phyloP scores from a whole-genome alignment of 2,797 vertebrate species.

The Lophius americanus region DNA sequence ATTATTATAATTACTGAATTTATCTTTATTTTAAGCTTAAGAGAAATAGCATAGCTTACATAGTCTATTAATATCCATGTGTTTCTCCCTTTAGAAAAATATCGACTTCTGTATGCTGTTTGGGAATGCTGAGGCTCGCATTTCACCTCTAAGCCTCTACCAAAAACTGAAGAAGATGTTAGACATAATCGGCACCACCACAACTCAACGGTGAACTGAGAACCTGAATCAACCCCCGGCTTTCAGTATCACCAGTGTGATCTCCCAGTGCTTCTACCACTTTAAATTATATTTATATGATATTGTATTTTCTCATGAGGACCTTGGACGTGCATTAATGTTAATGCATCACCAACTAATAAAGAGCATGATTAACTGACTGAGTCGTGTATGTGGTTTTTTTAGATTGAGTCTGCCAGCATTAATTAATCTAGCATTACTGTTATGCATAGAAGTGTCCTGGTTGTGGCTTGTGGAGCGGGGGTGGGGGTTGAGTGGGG shows the following conservation, averaged over 20 bases:
- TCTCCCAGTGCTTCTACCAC: not conserved
- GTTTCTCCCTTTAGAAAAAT: not conserved
- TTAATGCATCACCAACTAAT: too few species aligned
- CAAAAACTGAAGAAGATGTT: accelerated
- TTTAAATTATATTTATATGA: not conserved
- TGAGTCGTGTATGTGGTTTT: too few species aligned
- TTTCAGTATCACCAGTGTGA: not conserved
- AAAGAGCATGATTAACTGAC: too few species aligned
- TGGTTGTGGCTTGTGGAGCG: too few species aligned
- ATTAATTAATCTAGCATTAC: too few species aligned
- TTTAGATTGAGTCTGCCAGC: too few species aligned
- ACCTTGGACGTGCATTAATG: too few species aligned
- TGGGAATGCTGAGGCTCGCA: accelerated
- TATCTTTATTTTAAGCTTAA: not conserved
- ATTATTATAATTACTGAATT: too few species aligned
- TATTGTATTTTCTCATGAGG: too few species aligned
- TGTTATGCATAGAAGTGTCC: too few species aligned
- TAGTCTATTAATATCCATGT: not conserved
- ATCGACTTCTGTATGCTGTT: accelerated
- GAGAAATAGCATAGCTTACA: too few species aligned
- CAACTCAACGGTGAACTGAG: not conserved
- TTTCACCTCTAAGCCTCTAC: not conserved
- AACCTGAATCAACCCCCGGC: not conserved
- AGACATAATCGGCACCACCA: not conserved
- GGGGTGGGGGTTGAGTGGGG: too few species aligned